These are phyloP conservation scores for Oncorhynchus nerka DNA, from an alignment of 2,113 vertebrate species.

Conservation along the genomic window DNA sequence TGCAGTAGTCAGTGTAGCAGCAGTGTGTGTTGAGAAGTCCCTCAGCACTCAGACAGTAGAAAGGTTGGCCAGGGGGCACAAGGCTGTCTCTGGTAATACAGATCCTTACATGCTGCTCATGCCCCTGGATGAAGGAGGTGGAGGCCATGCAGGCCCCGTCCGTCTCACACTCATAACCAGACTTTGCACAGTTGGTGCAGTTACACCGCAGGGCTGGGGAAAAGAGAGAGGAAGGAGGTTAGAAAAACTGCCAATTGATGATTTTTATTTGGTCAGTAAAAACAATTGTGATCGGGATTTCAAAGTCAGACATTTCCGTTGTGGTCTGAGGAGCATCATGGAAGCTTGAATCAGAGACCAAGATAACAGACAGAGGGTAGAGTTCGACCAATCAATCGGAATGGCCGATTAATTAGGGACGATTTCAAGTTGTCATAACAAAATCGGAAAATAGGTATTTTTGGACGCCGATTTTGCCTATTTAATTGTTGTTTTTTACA, in stretches of 20 bases:
- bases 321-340: too few relatives aligned
- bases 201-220: conserved; percentile 83
- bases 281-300: too few relatives aligned
- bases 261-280: too few relatives aligned
- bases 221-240: background rate
- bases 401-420: too few relatives aligned
- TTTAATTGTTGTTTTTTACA: too few relatives aligned
- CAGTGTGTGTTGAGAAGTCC: conserved; percentile 92
- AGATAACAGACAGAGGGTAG: too few relatives aligned
- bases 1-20: conserved; percentile 96
- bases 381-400: too few relatives aligned
- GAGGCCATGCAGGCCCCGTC: conserved; percentile 97
- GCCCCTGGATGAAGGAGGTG: conserved; percentile 81
- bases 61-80: conserved; percentile 90
- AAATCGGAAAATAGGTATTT: too few relatives aligned
- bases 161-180: conserved; percentile 89
- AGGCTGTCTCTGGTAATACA: conserved; percentile 85
- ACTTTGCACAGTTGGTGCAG: conserved; percentile 89
- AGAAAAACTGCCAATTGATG: background rate
- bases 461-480: too few relatives aligned
- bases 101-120: conserved; percentile 85
- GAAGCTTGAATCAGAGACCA: too few relatives aligned
- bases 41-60: conserved; percentile 91
- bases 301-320: too few relatives aligned
- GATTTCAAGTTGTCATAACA: too few relatives aligned